phyloP scores from a whole-genome alignment of 2,113 vertebrate genomes.

The Puntigrus tetrazona region DNA sequence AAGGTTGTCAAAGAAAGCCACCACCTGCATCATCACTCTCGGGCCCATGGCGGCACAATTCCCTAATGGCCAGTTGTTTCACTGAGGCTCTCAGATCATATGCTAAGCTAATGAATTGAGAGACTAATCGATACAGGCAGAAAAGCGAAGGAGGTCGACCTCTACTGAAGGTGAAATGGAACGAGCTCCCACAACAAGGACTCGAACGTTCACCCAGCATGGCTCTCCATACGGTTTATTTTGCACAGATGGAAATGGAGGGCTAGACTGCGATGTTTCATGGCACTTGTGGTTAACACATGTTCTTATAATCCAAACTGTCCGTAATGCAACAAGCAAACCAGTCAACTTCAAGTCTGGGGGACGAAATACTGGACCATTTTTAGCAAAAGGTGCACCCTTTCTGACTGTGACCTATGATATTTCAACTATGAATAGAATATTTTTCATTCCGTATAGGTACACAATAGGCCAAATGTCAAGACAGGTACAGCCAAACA shows the following conservation, averaged over 20 bases:
- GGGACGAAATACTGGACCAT: conserved; percentile 11
- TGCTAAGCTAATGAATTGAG: conserved; percentile 79
- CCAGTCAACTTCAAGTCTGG: too few species aligned
- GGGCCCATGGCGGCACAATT: conserved; percentile 65
- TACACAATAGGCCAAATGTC: conserved; percentile 17
- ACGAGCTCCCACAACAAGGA: conserved; percentile 67
- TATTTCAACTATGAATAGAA: conserved; percentile 12
- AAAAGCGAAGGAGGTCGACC: conserved; percentile 73
- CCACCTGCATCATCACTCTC: conserved; percentile 60
- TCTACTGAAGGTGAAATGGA: conserved; percentile 77
- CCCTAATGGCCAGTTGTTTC: conserved; percentile 73
- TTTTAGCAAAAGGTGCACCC: not conserved
- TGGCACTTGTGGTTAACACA: conserved; percentile 20
- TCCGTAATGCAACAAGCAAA: conserved; percentile 63
- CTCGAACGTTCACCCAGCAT: conserved; percentile 71
- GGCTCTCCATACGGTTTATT: conserved; percentile 70
- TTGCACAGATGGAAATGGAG: conserved; percentile 76
- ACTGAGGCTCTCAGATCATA: conserved; percentile 76
- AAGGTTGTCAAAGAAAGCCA: conserved; percentile 54
- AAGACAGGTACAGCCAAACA: conserved; percentile 30
- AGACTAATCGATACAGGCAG: conserved; percentile 77
- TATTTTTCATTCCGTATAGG: conserved; percentile 28
- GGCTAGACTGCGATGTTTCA: conserved; percentile 66
- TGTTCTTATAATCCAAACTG: conserved; percentile 61
- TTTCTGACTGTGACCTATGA: not conserved